These are phyloP conservation scores for Diglossa cyanea DNA, from an alignment of 2,797 vertebrate genomes.

Conservation along the genomic window DNA sequence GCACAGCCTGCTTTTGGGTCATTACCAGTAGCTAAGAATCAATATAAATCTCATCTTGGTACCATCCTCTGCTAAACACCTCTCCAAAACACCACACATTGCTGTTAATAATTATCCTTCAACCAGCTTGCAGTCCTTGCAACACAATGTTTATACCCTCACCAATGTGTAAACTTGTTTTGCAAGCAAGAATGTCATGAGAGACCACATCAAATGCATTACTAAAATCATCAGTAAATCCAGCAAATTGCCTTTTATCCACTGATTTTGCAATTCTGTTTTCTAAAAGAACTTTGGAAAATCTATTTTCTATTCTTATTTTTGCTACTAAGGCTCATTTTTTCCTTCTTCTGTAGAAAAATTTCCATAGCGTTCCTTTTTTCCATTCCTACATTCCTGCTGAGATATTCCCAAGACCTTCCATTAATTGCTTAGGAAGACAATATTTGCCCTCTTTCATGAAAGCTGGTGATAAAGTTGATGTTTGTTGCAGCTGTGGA, in stretches of 20 bases:
- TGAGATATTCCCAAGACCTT: neutral
- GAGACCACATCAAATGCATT: slow-evolving; percentile 35
- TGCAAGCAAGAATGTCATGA: slow-evolving; percentile 13
- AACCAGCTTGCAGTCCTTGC: neutral
- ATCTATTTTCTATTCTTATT: neutral
- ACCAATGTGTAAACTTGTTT: slow-evolving; percentile 26
- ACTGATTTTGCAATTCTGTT: slow-evolving; percentile 35
- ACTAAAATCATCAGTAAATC: slow-evolving; percentile 6
- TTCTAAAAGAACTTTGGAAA: slow-evolving; percentile 1
- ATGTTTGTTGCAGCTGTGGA: neutral
- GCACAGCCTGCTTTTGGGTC: neutral
- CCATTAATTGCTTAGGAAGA: neutral
- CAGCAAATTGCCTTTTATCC: slow-evolving; percentile 15
- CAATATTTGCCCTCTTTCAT: neutral
- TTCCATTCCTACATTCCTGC: slow-evolving; percentile 4
- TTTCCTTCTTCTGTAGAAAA: neutral
- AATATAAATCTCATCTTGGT: neutral
- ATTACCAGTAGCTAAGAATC: neutral
- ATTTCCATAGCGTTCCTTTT: neutral
- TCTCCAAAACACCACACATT: neutral
- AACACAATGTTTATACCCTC: neutral
- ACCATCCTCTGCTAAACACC: neutral
- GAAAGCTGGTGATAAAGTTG: neutral
- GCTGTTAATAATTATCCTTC: slow-evolving; percentile 16
- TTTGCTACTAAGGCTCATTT: neutral